Conservation (phyloP, 2,113 vertebrate genomes). For the Grammomys dolichurus region DNA sequence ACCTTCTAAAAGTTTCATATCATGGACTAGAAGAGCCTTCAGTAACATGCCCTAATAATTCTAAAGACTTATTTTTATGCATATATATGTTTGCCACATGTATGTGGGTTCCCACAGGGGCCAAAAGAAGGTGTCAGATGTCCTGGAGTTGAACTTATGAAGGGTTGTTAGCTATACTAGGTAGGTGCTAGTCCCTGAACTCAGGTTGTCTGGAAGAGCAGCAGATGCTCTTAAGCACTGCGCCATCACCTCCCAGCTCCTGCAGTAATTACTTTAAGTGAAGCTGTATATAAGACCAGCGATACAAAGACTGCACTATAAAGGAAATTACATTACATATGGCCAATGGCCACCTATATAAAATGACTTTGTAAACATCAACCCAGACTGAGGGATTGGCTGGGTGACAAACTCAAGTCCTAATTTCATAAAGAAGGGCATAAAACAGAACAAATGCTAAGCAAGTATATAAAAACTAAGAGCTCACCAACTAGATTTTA, state of each 20-base stretch:
- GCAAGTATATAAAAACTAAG: constrained; percentile 46
- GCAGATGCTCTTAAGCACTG: neutral
- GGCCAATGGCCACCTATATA: neutral
- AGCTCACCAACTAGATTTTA: constrained; percentile 4
- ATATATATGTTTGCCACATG: neutral
- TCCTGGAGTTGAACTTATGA: neutral
- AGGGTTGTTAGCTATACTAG: too few species aligned
- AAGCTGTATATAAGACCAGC: constrained; percentile 3
- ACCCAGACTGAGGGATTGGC: constrained; percentile 10
- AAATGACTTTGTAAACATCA: constrained; percentile 48
- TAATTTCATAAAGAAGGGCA: constrained; percentile 58
- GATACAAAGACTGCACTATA: neutral
- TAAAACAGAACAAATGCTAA: constrained; percentile 42
- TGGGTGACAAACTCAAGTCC: constrained; percentile 43
- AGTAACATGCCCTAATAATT: neutral
- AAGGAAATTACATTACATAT: neutral
- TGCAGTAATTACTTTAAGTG: neutral
- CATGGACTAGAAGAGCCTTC: neutral
- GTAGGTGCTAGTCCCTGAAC: neutral
- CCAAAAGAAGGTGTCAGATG: neutral
- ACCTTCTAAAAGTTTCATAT: constrained; percentile 35
- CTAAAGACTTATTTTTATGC: neutral
- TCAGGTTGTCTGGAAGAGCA: neutral
- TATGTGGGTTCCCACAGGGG: neutral
- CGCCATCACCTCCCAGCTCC: too few species aligned